Evolutionary conservation across 2,888 invertebrate genomes (phyloP), one percentile per base, ranked within the genome.

Genomic region (Hedychridium roseum): DNA sequence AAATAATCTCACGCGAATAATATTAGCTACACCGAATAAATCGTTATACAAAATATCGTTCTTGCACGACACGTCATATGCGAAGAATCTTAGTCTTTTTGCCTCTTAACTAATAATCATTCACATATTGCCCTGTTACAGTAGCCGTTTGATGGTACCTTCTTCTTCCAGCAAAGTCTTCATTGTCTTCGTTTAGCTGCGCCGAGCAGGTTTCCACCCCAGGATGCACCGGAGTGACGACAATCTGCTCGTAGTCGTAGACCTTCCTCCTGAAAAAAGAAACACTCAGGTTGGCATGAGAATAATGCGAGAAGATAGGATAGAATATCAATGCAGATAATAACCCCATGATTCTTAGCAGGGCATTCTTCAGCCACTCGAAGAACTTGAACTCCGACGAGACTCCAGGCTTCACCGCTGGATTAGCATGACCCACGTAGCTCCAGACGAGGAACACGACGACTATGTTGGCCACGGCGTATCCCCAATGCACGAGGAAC

Each of bases 341-440:
- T 82, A 81, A 91, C 91, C 92, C 92, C 73, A 90, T 87, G 63
- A 90, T 85, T 60, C 88, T 85, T 40, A 91, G 82, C 56, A 91
- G 81, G 1, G 86, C 81, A 64, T 84, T 86, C 76, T 87, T 91
- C 15, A 92, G 74, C 92, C 91, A 93, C 38, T 85, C 84, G 66
- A 91, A 87, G 68, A 93, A 88, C 61, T 86, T 86, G 73, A 93
- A 93, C 74, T 93, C 92, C 0, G 89, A 86, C 0, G 92, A 90
- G 18, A 91, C 82, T 30, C 97, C 97, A 0, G 96, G 96, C 73
- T 94, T 95, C 4, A 95, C 94, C 2, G 96, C 96, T 5, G 97
- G 97, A 81, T 94, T 96, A 4, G 94, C 93, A 40, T 92, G 91
- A 31, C 96, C 95, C 57, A 97, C 94, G 80, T 97, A 97, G 71